Evolutionary conservation across 2,888 invertebrate species (phyloP).

Genomic region (Blera fallax): DNA sequence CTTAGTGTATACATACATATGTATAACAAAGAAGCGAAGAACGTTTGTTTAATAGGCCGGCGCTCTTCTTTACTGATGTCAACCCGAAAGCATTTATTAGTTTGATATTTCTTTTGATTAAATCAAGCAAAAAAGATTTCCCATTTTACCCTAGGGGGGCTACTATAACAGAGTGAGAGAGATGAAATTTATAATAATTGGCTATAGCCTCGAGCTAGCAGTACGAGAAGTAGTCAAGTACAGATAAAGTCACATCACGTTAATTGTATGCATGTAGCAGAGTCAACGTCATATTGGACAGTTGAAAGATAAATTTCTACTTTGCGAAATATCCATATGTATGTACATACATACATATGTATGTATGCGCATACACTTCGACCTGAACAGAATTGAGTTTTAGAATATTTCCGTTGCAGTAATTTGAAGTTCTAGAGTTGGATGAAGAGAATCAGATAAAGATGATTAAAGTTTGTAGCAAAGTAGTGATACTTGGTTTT

Average conservation of each 20-base stretch:
- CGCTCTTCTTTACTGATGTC: neutral
- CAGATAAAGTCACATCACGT: neutral
- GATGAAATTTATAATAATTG: slow-evolving; percentile 3
- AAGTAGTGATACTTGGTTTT: neutral
- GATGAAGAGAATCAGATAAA: neutral
- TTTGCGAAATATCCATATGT: neutral
- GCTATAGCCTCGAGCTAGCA: neutral
- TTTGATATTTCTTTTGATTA: slow-evolving; percentile 28
- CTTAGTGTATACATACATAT: neutral
- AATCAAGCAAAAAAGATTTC: slow-evolving; percentile 12
- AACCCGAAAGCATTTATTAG: neutral
- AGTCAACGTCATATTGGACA: neutral
- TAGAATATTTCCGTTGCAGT: neutral
- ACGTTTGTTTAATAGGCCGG: neutral
- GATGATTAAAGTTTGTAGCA: neutral
- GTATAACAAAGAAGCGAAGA: neutral
- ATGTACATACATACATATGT: too few relatives aligned
- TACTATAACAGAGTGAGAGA: neutral
- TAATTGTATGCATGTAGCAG: neutral
- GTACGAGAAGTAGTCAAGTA: neutral
- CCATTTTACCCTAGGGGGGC: neutral
- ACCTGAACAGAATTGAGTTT: too few relatives aligned
- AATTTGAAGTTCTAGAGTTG: neutral
- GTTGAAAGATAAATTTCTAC: neutral
- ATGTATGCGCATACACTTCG: neutral